These are phyloP conservation scores for Lymantria dispar DNA, from an alignment of 2,888 invertebrate species.

Conservation along the genomic window DNA sequence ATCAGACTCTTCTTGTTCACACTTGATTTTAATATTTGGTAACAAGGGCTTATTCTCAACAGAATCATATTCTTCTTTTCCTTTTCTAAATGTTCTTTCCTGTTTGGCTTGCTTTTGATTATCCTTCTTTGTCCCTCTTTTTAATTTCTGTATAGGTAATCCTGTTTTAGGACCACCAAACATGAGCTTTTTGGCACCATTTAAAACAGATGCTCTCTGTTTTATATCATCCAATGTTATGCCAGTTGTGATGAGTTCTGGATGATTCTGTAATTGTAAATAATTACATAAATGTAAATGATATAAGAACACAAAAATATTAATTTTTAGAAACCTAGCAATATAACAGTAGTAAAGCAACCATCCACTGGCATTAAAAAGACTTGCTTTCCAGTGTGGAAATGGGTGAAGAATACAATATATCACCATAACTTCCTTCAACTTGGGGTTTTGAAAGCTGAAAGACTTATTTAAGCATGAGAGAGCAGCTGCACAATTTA, in stretches of 20 bases:
- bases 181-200: slow-evolving; percentile 79
- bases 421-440: no score
- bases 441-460: no score
- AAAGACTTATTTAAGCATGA: no score
- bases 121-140: slow-evolving; percentile 62
- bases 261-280: slow-evolving; percentile 82
- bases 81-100: slow-evolving; percentile 50
- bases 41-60: slow-evolving; percentile 60
- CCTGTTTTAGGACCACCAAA: slow-evolving; percentile 69
- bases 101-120: slow-evolving; percentile 45
- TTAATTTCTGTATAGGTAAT: slow-evolving; percentile 53
- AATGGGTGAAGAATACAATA: no score
- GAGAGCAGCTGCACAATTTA: no score
- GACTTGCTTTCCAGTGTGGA: no score
- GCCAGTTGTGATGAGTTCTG: slow-evolving; percentile 89
- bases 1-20: slow-evolving; percentile 68
- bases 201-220: slow-evolving; percentile 76
- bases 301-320: no score
- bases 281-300: background rate
- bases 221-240: slow-evolving; percentile 85
- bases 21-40: slow-evolving; percentile 71
- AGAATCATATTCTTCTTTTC: slow-evolving; percentile 62
- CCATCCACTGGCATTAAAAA: no score
- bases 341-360: no score
- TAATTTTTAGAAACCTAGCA: no score